Evolutionary conservation across 2,113 vertebrate genomes (phyloP), one percentile per base, ranked within the genome.

Genomic region (Microcebus lehilahytsara): DNA sequence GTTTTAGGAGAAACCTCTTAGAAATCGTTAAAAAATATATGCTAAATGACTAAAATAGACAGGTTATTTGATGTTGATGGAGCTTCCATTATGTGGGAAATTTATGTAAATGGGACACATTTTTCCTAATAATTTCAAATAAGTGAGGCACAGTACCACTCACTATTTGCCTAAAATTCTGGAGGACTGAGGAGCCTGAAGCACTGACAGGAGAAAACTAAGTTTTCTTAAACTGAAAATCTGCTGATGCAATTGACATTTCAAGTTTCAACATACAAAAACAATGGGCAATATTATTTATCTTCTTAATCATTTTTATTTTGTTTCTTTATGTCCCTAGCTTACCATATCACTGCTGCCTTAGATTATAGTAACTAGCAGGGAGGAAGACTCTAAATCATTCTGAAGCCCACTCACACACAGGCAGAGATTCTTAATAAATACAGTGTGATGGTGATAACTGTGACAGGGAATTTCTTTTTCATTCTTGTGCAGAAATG

Each of bases 61-160:
- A 2, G 6, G 10, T 17, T 5, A 32, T 27, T 22, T 37, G 4
- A 60, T 40, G 32, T 13, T 25, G 30, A 49, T 0, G 2, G 34
- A 34, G 12, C 5, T 3, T 30, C 40, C 42, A 17, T 10, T 27
- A 27, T 30, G 62, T 9, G 10, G 86, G 27, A 64, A 62, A 74
- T 25, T 42, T 49, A 53, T 40, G 10, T 17, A n/a, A n/a, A 14
- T 2, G 9, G 27, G 56, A 69, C 22, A 56, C 16, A 40, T 62
- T 27, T 46, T 66, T 37, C 27, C 86, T 53, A 60, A 60, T 17
- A 62, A 83, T 74, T 22, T 56, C 9, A 6, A 22, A 34, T 23
- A 67, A 66, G 16, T 32, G 46, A 86, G 74, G 74, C 27, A 49
- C 14, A 9, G 58, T 30, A 46, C 58, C 17, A 22, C 46, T 22